Conservation (phyloP, 1,140 invertebrate genomes). For the Drosophila lini region DNA sequence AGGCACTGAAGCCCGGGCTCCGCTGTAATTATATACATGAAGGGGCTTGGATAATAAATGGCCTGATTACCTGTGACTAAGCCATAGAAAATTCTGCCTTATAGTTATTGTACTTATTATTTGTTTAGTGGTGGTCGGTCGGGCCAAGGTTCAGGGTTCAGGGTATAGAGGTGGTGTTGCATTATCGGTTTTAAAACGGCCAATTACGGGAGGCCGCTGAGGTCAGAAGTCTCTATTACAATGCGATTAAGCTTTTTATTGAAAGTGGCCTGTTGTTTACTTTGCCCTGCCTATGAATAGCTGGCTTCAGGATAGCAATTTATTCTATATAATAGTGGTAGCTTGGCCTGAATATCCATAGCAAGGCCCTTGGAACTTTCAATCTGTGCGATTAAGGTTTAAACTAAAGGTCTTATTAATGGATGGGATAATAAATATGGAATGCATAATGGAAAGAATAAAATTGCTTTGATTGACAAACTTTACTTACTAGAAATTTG, state of each 20-base stretch:
- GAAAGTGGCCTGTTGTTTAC: conserved; percentile 7
- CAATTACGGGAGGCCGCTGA: conserved; percentile 26
- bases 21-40: conserved; percentile 48
- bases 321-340: background rate
- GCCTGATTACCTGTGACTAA: conserved; percentile 56
- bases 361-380: background rate
- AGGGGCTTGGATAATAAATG: conserved; percentile 47
- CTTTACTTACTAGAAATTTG: no score
- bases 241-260: conserved; percentile 7
- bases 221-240: conserved; percentile 25
- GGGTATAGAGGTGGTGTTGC: background rate
- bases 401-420: background rate
- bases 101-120: conserved; percentile 23
- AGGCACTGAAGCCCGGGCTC: conserved; percentile 27
- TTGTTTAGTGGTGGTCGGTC: background rate
- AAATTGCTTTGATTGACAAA: background rate
- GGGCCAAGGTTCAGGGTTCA: conserved; percentile 8
- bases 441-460: background rate
- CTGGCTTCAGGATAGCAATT: conserved; percentile 6
- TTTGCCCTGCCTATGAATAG: background rate
- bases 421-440: no score
- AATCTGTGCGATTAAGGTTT: background rate
- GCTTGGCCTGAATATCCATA: background rate
- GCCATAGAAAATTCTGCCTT: conserved; percentile 38
- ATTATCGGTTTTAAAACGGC: conserved; percentile 21